These are phyloP conservation scores for Thymelicus sylvestris DNA, from an alignment of 2,888 invertebrate genomes.

Conservation along the genomic window DNA sequence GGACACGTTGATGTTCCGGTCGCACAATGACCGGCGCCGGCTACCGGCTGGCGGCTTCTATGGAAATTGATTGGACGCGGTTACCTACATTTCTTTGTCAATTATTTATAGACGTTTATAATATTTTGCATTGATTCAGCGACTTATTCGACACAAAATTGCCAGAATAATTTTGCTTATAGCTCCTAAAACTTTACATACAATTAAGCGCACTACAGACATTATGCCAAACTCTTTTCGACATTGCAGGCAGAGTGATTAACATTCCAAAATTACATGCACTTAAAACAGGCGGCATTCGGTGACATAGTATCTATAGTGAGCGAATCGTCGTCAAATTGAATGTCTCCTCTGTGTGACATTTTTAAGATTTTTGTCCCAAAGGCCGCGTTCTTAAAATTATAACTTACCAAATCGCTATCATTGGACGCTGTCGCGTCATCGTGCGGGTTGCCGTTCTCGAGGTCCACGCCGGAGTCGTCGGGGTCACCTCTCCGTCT, in stretches of 20 bases:
- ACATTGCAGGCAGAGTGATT: not conserved
- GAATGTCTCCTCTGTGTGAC: too few species aligned
- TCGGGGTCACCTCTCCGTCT: slow-evolving; percentile 68
- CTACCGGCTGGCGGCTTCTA: slow-evolving; percentile 19
- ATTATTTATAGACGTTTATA: slow-evolving; percentile 16
- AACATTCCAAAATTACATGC: slow-evolving; percentile 25
- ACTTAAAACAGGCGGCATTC: slow-evolving; percentile 7
- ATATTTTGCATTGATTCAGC: not conserved
- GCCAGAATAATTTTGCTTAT: too few species aligned
- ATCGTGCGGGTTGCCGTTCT: slow-evolving; percentile 75
- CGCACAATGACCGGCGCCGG: slow-evolving; percentile 42
- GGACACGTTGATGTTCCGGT: slow-evolving; percentile 42
- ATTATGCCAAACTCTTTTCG: slow-evolving; percentile 8
- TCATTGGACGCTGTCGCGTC: slow-evolving; percentile 66
- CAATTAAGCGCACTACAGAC: slow-evolving; percentile 10
- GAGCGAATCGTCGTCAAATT: not conserved
- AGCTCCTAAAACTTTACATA: too few species aligned
- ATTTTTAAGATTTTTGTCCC: not conserved
- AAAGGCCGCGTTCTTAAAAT: slow-evolving; percentile 22
- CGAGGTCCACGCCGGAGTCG: slow-evolving; percentile 79
- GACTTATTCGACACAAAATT: too few species aligned
- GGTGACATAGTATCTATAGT: slow-evolving; percentile 12
- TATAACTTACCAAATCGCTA: slow-evolving; percentile 76
- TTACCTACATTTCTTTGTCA: slow-evolving; percentile 17
- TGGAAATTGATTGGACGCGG: slow-evolving; percentile 27